A percentile compares a stretch with the other conserved stretches of the same genome.
phyloP scores from a whole-genome alignment of 2,113 vertebrate species.

The Penelope pileata region DNA sequence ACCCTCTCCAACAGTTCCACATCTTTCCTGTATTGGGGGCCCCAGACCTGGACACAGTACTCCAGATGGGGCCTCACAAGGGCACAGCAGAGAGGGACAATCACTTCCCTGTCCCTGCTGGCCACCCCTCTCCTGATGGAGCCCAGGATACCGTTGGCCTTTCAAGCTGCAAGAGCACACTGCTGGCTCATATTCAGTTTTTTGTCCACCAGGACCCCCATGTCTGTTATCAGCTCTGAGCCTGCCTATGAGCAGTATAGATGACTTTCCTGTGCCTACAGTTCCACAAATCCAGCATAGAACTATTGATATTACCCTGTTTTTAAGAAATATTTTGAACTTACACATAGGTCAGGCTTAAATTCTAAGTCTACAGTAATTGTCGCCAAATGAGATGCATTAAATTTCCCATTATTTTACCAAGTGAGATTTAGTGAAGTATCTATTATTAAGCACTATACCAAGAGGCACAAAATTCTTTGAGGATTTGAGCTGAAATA shows the following conservation, averaged over 20 bases:
- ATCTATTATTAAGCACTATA: neutral
- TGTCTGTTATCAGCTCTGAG: neutral
- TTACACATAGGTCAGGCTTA: neutral
- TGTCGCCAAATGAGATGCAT: neutral
- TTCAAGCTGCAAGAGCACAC: no score
- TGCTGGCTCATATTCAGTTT: no score
- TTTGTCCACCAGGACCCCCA: no score
- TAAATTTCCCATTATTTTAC: neutral
- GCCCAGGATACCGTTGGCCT: no score
- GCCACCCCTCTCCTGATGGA: no score
- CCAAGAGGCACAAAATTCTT: neutral
- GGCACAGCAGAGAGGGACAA: no score
- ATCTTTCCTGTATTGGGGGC: no score
- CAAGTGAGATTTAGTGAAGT: neutral
- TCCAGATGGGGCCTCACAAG: no score
- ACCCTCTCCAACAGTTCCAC: no score
- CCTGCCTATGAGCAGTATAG: neutral
- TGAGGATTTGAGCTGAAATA: neutral
- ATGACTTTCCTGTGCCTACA: neutral
- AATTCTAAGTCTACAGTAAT: neutral
- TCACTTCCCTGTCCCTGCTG: no score
- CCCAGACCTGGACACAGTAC: no score
- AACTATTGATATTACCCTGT: neutral
- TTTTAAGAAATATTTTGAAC: neutral
- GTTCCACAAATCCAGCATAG: neutral